Percentiles rank a stretch among this genome's conserved stretches.
Evolutionary conservation across 2,888 invertebrate species (phyloP).

Genomic region (Pemphredon lugubris): DNA sequence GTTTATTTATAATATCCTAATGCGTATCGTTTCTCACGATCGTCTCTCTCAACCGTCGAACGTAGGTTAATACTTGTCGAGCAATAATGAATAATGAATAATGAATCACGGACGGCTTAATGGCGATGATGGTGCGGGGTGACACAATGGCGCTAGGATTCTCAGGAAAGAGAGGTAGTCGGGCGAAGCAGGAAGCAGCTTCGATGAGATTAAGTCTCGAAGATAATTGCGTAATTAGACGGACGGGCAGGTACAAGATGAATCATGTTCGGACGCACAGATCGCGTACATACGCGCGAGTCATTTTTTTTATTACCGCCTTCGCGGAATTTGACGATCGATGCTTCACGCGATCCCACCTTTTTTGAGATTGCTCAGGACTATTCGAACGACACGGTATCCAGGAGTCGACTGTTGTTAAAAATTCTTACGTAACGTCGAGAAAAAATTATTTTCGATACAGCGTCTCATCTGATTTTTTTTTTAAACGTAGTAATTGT

Average conservation of each 20-base stretch:
- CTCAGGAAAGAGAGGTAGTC: conserved; percentile 22
- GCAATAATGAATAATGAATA: too few relatives aligned
- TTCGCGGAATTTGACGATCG: conserved; percentile 30
- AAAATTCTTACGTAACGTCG: too few relatives aligned
- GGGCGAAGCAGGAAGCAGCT: conserved; percentile 43
- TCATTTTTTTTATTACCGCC: conserved; percentile 23
- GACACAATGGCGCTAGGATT: conserved; percentile 45
- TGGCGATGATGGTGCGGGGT: too few relatives aligned
- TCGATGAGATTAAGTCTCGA: conserved; percentile 50
- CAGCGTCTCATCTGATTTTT: too few relatives aligned
- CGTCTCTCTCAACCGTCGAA: too few relatives aligned
- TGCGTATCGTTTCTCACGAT: not conserved
- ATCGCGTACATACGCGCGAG: conserved; percentile 34
- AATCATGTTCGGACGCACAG: conserved; percentile 59
- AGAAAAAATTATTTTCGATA: too few relatives aligned
- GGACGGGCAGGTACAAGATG: conserved; percentile 49
- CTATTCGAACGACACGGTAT: too few relatives aligned
- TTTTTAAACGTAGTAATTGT: too few relatives aligned
- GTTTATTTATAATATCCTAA: too few relatives aligned
- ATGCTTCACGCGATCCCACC: conserved; percentile 32
- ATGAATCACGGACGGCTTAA: conserved; percentile 42
- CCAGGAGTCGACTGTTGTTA: too few relatives aligned
- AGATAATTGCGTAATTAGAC: conserved; percentile 64
- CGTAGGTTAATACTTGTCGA: too few relatives aligned
- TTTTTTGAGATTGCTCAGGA: too few relatives aligned